phyloP scores from a whole-genome alignment of 2,113 vertebrate genomes.

The Clupea harengus region DNA sequence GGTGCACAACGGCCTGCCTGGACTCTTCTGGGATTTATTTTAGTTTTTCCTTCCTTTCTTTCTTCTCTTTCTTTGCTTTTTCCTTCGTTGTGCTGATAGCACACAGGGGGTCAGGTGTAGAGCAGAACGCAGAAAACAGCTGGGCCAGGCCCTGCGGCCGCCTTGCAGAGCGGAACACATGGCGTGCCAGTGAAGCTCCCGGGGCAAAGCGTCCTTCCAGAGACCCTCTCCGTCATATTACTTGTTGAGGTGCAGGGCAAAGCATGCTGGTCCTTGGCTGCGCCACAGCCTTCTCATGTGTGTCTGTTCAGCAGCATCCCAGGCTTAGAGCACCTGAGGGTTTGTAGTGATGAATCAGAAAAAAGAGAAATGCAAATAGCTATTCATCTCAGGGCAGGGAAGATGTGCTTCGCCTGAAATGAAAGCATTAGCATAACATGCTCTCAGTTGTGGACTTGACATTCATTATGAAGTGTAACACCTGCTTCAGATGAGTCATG shows the following conservation, averaged over 20 bases:
- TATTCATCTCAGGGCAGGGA: background rate
- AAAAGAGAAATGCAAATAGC: no score
- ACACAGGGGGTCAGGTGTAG: background rate
- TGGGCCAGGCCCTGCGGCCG: background rate
- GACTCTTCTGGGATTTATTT: background rate
- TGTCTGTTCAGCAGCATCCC: background rate
- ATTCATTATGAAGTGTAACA: background rate
- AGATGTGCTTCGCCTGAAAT: background rate
- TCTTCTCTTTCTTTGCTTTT: background rate
- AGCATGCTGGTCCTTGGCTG: background rate
- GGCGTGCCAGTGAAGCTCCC: background rate
- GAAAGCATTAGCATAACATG: background rate
- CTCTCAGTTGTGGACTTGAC: background rate
- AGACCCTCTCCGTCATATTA: background rate
- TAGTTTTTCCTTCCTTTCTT: background rate
- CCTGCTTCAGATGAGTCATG: background rate
- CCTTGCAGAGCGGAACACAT: background rate
- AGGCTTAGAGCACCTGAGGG: background rate
- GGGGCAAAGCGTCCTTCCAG: background rate
- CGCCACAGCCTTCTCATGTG: background rate
- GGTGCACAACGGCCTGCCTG: background rate
- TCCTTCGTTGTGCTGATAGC: background rate
- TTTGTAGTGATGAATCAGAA: background rate
- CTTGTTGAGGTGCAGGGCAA: background rate
- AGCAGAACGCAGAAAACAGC: background rate